phyloP scores from a whole-genome alignment of 2,888 invertebrate species.

The Allolobophora icterica region DNA sequence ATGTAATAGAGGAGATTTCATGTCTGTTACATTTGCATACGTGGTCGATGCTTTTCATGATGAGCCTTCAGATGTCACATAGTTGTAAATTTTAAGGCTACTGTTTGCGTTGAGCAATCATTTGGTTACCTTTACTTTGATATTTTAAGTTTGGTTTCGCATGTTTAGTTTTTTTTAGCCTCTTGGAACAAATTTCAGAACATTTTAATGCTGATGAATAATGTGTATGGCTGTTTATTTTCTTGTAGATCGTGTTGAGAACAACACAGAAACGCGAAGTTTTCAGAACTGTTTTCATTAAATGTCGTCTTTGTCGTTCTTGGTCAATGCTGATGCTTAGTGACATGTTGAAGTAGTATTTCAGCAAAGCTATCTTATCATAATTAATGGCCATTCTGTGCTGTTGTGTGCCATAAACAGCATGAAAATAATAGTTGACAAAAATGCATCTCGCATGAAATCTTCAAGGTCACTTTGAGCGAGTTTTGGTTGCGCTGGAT shows the following conservation, averaged over 20 bases:
- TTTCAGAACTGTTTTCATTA: neutral
- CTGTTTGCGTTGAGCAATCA: neutral
- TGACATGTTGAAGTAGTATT: slow-evolving; percentile 7
- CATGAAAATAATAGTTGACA: neutral
- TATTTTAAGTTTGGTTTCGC: neutral
- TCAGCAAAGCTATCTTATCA: neutral
- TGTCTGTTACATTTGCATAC: neutral
- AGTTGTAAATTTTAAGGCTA: neutral
- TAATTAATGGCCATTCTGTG: neutral
- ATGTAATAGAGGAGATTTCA: neutral
- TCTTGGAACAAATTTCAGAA: slow-evolving; percentile 9
- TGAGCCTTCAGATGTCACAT: neutral
- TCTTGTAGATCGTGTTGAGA: no score
- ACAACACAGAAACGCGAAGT: neutral
- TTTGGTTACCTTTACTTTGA: neutral
- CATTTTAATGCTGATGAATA: neutral
- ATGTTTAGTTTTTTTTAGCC: neutral
- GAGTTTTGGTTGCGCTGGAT: neutral
- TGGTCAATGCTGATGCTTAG: neutral
- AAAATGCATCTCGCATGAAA: neutral
- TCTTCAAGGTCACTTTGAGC: neutral
- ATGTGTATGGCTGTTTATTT: no score
- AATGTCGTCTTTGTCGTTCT: neutral
- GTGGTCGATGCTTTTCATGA: neutral
- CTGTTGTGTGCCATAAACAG: neutral